Evolutionary conservation across 2,888 invertebrate genomes (phyloP).

Genomic region (Toxonevra muliebris): DNA sequence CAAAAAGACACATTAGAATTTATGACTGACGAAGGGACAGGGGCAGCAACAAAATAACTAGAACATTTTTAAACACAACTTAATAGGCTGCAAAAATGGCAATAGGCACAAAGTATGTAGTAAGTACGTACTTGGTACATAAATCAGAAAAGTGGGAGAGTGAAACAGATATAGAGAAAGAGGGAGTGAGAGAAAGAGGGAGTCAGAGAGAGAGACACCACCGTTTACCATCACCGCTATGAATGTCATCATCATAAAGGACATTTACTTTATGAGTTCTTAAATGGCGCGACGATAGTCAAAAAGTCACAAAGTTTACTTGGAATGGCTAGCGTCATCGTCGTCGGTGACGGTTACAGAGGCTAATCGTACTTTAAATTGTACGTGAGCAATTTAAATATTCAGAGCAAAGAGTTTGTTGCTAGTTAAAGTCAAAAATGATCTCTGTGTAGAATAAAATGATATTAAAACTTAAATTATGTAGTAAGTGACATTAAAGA

Average conservation of each 20-base stretch:
- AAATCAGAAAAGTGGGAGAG: neutral
- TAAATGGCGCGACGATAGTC: constrained; percentile 44
- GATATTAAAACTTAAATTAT: no score
- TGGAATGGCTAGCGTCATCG: no score
- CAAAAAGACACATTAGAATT: constrained; percentile 25
- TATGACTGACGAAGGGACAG: constrained; percentile 24
- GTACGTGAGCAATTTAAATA: constrained; percentile 24
- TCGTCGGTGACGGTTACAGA: neutral
- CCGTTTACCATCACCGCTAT: constrained; percentile 21
- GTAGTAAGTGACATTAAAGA: no score
- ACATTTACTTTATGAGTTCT: constrained; percentile 59
- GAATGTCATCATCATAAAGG: constrained; percentile 13
- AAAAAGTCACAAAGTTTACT: constrained; percentile 12
- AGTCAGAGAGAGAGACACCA: neutral
- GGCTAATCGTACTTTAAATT: neutral
- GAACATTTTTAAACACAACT: neutral
- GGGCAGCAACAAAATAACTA: no score
- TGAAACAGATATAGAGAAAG: no score
- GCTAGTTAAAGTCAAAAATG: no score
- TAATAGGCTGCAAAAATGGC: neutral
- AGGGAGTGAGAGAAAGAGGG: neutral
- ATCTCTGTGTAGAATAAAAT: no score
- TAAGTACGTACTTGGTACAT: neutral
- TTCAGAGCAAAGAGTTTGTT: constrained; percentile 3
- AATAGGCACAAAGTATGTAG: neutral